Conservation (phyloP, 2,113 vertebrate species). For the Hippopotamus amphibius region DNA sequence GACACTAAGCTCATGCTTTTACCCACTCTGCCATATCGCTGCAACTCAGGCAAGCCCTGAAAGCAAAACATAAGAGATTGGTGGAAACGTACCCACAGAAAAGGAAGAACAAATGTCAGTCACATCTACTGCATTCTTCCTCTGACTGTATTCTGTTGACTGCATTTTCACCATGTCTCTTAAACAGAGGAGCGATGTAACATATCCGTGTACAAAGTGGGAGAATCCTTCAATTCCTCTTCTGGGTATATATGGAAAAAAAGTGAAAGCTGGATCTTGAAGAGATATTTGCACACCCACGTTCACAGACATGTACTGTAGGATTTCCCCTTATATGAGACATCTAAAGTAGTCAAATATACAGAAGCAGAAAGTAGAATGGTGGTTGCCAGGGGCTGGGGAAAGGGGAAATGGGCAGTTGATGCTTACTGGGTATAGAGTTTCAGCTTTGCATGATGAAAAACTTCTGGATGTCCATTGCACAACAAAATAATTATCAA, state of each 20-base stretch:
- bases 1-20: background rate
- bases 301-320: background rate
- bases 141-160: background rate
- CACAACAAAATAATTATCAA: background rate
- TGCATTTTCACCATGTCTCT: background rate
- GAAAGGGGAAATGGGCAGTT: background rate
- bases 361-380: background rate
- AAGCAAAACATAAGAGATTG: background rate
- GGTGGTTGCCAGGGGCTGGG: background rate
- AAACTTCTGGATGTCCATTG: background rate
- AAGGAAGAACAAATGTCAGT: constrained; percentile 42
- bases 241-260: background rate
- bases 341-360: background rate
- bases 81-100: background rate
- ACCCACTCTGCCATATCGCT: background rate
- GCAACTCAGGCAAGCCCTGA: background rate
- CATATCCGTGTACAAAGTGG: background rate
- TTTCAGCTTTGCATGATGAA: background rate
- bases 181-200: background rate
- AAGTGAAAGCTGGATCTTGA: background rate
- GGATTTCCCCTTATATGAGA: background rate
- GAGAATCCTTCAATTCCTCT: background rate
- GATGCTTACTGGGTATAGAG: background rate
- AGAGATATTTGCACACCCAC: background rate
- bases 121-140: background rate